Conservation (phyloP, 2,113 vertebrate genomes). For the Mohoua ochrocephala region DNA sequence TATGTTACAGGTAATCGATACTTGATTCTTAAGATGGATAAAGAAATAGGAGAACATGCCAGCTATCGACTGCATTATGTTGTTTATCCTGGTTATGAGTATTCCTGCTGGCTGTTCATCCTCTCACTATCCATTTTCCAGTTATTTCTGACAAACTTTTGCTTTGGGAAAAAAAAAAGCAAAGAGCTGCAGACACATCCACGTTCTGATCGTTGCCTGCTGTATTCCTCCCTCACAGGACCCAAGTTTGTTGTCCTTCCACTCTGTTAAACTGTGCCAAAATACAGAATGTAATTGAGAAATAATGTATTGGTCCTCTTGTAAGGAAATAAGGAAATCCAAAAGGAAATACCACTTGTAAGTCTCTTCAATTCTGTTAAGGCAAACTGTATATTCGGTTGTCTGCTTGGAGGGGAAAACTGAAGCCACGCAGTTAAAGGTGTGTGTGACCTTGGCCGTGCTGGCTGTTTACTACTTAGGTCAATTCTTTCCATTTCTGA, state of each 20-base stretch:
- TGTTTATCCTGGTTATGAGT: background rate
- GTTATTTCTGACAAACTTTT: background rate
- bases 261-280: background rate
- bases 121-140: background rate
- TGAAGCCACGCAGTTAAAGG: background rate
- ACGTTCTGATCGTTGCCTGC: background rate
- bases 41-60: background rate
- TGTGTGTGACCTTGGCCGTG: background rate
- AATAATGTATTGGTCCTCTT: background rate
- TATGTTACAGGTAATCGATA: background rate
- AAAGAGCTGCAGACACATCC: background rate
- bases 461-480: background rate
- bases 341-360: slow-evolving; percentile 9
- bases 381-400: background rate
- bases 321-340: background rate
- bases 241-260: background rate
- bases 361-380: background rate
- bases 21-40: background rate
- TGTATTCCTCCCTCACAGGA: background rate
- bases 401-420: background rate
- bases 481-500: background rate
- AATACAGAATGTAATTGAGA: background rate
- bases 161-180: background rate
- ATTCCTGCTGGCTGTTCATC: background rate
- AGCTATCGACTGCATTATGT: background rate